phyloP scores from a whole-genome alignment of 2,888 invertebrate species.

The Caenorhabditis sp. region DNA sequence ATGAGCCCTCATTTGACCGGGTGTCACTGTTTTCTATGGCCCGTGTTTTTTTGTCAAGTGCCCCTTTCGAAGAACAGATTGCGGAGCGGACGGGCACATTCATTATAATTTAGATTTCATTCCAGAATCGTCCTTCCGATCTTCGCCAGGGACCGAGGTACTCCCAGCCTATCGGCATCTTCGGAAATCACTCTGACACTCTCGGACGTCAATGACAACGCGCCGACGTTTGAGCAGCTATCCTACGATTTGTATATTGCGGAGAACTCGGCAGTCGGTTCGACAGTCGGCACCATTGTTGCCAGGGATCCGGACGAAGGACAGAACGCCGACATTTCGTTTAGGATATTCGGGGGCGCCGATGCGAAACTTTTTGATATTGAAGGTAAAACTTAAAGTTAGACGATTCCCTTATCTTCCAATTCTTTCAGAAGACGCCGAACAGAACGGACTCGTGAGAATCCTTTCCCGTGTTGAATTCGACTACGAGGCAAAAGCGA shows the following conservation, averaged over 20 bases:
- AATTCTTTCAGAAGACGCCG: constrained; percentile 81
- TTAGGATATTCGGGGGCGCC: constrained; percentile 92
- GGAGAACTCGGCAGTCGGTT: constrained; percentile 96
- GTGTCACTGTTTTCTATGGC: constrained; percentile 54
- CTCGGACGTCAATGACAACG: constrained; percentile 86
- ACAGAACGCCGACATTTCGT: constrained; percentile 87
- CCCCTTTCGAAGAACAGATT: constrained; percentile 36
- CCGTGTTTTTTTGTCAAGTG: constrained; percentile 48
- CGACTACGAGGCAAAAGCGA: constrained; percentile 93
- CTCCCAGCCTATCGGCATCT: constrained; percentile 85
- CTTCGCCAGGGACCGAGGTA: constrained; percentile 89
- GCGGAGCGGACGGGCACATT: background rate
- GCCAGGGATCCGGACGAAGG: constrained; percentile 93
- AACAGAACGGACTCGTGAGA: constrained; percentile 82
- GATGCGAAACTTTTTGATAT: constrained; percentile 82
- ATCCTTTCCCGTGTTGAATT: constrained; percentile 92
- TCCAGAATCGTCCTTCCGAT: constrained; percentile 85
- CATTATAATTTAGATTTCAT: constrained; percentile 60
- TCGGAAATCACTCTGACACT: constrained; percentile 87
- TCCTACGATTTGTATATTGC: constrained; percentile 90
- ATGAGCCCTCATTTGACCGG: constrained; percentile 58
- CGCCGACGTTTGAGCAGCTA: constrained; percentile 84
- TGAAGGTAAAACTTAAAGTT: constrained; percentile 53
- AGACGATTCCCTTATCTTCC: background rate
- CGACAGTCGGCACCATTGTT: constrained; percentile 91